phyloP scores from a whole-genome alignment of 1,140 invertebrate species.

The Coelopa frigida region DNA sequence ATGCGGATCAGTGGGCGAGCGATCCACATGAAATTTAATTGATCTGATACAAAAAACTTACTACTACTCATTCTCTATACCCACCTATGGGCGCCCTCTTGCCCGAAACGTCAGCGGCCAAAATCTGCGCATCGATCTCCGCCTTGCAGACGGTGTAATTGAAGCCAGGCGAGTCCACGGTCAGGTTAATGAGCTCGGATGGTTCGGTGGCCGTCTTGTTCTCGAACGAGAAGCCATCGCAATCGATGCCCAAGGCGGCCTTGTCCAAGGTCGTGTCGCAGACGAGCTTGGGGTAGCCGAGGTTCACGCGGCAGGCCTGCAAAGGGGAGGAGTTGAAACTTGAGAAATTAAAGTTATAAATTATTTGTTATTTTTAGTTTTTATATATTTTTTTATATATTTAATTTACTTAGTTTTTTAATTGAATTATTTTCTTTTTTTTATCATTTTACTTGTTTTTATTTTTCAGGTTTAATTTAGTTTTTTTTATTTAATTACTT shows the following conservation, averaged over 20 bases:
- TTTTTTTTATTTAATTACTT: too few species aligned
- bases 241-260: constrained; percentile 32
- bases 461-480: too few species aligned
- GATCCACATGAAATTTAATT: too few species aligned
- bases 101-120: constrained; percentile 52
- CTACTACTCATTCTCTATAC: too few species aligned
- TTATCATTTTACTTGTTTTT: too few species aligned
- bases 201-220: constrained; percentile 37
- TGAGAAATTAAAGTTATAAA: background rate
- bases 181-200: constrained; percentile 14
- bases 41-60: too few species aligned
- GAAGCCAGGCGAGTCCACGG: constrained; percentile 20
- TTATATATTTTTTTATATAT: too few species aligned
- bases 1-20: too few species aligned
- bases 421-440: too few species aligned
- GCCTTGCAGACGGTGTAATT: constrained; percentile 41
- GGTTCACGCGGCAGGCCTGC: constrained; percentile 56
- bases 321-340: constrained; percentile 7
- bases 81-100: constrained; percentile 39
- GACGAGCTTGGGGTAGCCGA: constrained; percentile 49
- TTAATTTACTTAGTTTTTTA: too few species aligned
- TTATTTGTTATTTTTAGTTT: background rate
- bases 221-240: constrained; percentile 30
- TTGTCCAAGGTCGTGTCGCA: constrained; percentile 52
- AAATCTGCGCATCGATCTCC: constrained; percentile 50